Base-by-base conservation (phyloP, 92 coral and sea anemone species). In the Actinostola sp. region DNA sequence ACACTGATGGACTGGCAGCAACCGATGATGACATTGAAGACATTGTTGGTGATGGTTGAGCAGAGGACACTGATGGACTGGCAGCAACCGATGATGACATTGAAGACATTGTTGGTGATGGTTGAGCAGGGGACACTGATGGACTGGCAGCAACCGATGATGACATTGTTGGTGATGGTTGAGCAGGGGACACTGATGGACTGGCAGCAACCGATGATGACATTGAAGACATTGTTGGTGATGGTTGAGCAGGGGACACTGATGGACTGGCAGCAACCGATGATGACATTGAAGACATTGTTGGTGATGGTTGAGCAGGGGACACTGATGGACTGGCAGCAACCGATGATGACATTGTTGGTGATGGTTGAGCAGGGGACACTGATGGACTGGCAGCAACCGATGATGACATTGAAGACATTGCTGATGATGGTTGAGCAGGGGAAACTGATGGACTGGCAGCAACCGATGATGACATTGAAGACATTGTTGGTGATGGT, bases 91-190 rank as follows among this genome's bases (percentile, higher is more conserved):
- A 36, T 36, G 42, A 11, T 36, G 42, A 36, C 4, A 11, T 11
- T 36, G 42, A 36, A 36, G 42, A 4, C 42, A 36, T 36, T 36
- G 42, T 4, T 36, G 42, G 11, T 36, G 42, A 36, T 36, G 42
- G 42, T 36, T 36, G 42, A 11, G 11, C 11, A 11, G 42, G 11
- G 4, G 42, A 36, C 42, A 36, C 4, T 36, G 11, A 4, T 36
- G 4, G 42, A 11, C 36, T 57, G 27, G 39, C 36, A 28, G 19
- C 36, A 57, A 26, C 39, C 3, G 36, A 57, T 4, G 63, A 17
- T 17, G 63, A 54, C 29, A 57, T 30, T 57, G 63, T 27, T 21
- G 63, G 17, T 46, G 19, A 30, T 57, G 39, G 63, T 17, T 36
- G 42, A 11, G 20, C 11, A 12, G n/a, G 13, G 63, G 53, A 27